phyloP scores from a whole-genome alignment of 2,113 vertebrate genomes.

The Syrmaticus mikado region DNA sequence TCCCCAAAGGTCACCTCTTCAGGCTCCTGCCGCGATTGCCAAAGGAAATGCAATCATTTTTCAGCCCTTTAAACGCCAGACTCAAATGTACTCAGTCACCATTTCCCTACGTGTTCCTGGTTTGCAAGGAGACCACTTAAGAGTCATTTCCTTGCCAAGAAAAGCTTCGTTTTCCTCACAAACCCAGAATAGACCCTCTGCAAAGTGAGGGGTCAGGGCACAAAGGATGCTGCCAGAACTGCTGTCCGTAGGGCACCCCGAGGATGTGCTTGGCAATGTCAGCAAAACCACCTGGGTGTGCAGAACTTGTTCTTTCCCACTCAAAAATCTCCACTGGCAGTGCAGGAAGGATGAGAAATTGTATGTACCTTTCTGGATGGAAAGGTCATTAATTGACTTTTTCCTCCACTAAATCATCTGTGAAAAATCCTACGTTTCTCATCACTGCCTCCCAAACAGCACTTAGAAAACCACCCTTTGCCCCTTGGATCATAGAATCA shows the following conservation, averaged over 20 bases:
- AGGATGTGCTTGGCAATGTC: not conserved
- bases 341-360: not conserved
- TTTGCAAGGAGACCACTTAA: constrained; percentile 65
- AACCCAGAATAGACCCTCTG: constrained; percentile 74
- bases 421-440: not conserved
- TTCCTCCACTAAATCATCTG: not conserved
- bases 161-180: constrained; percentile 81
- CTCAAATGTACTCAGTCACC: constrained; percentile 73
- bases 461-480: not conserved
- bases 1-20: constrained; percentile 75
- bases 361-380: not conserved
- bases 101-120: constrained; percentile 74
- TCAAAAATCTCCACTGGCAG: not conserved
- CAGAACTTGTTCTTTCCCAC: not conserved
- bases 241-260: rapidly evolving
- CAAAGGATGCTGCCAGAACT: not conserved
- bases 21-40: constrained; percentile 55
- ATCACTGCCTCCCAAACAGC: not conserved
- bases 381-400: not conserved
- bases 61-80: constrained; percentile 78
- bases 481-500: not conserved
- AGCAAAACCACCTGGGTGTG: not conserved
- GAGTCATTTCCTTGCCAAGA: constrained; percentile 83
- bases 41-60: constrained; percentile 82
- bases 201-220: constrained; percentile 60